These are phyloP conservation scores for Diglossa cyanea DNA, from an alignment of 2,797 vertebrate species.

Conservation along the genomic window DNA sequence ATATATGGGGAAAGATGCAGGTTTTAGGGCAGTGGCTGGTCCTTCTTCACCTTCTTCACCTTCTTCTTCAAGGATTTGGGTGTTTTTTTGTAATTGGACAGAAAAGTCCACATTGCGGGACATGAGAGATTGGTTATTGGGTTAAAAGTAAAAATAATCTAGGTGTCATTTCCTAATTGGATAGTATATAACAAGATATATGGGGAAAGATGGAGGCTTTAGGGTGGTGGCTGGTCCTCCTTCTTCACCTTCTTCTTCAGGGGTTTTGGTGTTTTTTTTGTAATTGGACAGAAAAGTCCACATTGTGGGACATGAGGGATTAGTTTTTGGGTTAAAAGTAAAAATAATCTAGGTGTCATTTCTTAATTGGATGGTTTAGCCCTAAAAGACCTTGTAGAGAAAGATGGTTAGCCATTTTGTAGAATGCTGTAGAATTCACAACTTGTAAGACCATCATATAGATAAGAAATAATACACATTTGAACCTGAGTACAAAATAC, in stretches of 20 bases:
- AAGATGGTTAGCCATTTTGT: background rate
- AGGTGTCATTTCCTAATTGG: background rate
- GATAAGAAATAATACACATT: background rate
- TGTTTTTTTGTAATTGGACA: background rate
- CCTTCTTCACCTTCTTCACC: background rate
- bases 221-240: background rate
- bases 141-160: background rate
- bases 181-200: background rate
- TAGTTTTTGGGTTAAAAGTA: background rate
- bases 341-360: background rate
- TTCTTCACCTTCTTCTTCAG: background rate
- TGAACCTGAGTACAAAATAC: background rate
- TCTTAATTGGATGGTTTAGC: background rate
- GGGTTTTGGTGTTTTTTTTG: background rate
- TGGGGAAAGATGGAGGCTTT: background rate
- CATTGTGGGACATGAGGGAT: rapidly evolving
- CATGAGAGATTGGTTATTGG: background rate
- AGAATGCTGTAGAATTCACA: background rate
- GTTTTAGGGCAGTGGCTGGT: background rate
- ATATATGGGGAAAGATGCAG: background rate
- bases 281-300: background rate
- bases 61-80: background rate
- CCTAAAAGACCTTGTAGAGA: background rate
- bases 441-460: background rate
- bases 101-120: rapidly evolving